A percentile compares a stretch with the other conserved stretches of the same genome.
phyloP scores from a whole-genome alignment of 1,140 invertebrate species.

The Cecropterus lyciades region DNA sequence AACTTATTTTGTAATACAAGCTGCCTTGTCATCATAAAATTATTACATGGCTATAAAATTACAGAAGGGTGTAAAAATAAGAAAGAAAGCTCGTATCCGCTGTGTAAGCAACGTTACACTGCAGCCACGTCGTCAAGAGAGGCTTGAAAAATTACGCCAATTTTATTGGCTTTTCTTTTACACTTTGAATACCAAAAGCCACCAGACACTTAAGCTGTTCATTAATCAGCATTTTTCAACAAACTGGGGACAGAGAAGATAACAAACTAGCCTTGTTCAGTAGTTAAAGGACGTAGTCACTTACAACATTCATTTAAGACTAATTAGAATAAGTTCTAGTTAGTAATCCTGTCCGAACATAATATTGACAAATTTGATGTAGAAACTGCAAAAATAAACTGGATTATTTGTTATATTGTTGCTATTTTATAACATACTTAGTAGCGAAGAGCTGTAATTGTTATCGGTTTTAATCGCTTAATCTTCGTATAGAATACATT shows the following conservation, averaged over 20 bases:
- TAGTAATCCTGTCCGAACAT: too few relatives aligned
- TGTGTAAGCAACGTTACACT: slow-evolving; percentile 37
- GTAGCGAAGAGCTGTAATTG: too few relatives aligned
- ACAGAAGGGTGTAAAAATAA: slow-evolving; percentile 29
- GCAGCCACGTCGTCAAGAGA: slow-evolving; percentile 5
- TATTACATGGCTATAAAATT: slow-evolving; percentile 3
- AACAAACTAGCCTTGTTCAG: neutral
- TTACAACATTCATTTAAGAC: neutral
- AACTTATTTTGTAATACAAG: neutral
- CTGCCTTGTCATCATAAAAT: neutral
- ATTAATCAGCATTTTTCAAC: neutral
- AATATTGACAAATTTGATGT: too few relatives aligned
- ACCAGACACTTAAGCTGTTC: neutral
- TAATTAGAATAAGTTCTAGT: too few relatives aligned
- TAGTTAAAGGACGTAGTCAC: neutral
- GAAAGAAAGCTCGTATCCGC: slow-evolving; percentile 26
- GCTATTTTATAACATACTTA: too few relatives aligned
- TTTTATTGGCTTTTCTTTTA: slow-evolving; percentile 42
- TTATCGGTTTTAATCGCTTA: too few relatives aligned
- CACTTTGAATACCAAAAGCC: slow-evolving; percentile 49
- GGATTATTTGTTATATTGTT: too few relatives aligned
- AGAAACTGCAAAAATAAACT: too few relatives aligned
- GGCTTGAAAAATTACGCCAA: slow-evolving; percentile 47
- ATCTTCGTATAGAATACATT: too few relatives aligned
- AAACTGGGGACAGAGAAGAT: neutral